Base-by-base conservation (phyloP, 2,113 vertebrate species). In the Esox niger region DNA sequence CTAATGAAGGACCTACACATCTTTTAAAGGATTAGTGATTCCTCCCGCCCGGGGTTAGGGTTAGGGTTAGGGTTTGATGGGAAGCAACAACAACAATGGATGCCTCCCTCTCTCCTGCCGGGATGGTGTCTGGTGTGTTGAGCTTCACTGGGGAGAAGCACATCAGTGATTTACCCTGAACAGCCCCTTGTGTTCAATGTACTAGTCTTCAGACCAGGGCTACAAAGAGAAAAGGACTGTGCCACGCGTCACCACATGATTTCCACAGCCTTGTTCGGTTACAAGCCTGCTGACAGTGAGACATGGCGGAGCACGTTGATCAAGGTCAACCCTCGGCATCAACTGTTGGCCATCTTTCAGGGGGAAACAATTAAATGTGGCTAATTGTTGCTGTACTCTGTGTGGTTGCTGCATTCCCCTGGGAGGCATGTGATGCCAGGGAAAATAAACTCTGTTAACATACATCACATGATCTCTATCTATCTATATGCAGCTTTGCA, bases 1-100 rank as follows among this genome's bases (percentile, higher is more conserved):
- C 90, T 94, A 93, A 93, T 92, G 91, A 91, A 92, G 88, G 35
- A 43, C 10, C 35, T 15, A 82, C 83, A 87, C 84, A 88, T 84
- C 90, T 87, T 91, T 82, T 86, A 86, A 43, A 91, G 84, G 85
- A 92, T 86, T 86, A 90, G 91, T 92, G 91, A 90, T 86, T 87
- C 89, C 88, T 90, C 84, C 86, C 89, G 87, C 87, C 87, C 88
- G 85, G 84, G 88, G 88, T 87, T 84, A 0, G 0, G 79, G 80
- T 88, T 76, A 85, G 84, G 88, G 88, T 87, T 84, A 0, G 0
- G 79, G 80, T 88, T 76, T 77, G 66, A 77, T 71, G 66, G 70
- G 54, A 21, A 64, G 47, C 47, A 52, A 6, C 47, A 52, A 6
- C 38, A 46, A 66, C 17, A 47, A 46, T 70, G 55, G 21, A 8